phyloP scores from a whole-genome alignment of 37 sponge, comb jelly and placozoan species.

The Oopsacas minuta region DNA sequence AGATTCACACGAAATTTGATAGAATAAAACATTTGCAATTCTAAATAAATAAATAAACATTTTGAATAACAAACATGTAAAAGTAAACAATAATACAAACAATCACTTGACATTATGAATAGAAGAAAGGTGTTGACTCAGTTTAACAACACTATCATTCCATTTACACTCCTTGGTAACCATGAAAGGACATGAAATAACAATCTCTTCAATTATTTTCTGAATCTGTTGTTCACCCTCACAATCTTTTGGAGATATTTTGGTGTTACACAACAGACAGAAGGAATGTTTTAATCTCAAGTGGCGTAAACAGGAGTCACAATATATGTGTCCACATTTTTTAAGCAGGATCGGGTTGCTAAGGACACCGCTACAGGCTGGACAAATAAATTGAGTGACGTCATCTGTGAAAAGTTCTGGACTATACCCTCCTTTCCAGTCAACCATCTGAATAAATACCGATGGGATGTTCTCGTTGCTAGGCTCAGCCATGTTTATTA shows the following conservation, averaged over 20 bases:
- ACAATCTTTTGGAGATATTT: neutral
- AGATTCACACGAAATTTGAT: too few species aligned
- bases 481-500: neutral
- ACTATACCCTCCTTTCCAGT: neutral
- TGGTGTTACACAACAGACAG: neutral
- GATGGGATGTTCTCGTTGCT: neutral
- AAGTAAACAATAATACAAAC: neutral
- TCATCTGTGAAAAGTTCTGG: neutral
- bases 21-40: too few species aligned
- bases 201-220: neutral
- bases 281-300: neutral
- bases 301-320: neutral
- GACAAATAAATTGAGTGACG: neutral
- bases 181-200: neutral
- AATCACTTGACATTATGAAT: neutral
- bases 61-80: too few species aligned
- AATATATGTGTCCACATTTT: constrained; percentile 4
- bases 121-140: neutral
- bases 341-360: constrained; percentile 1
- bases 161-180: neutral
- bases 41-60: neutral
- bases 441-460: constrained; percentile 16
- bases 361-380: neutral
- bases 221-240: neutral
- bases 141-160: neutral